Conservation (phyloP, 2,113 vertebrate species). For the Ctenodactylus gundi region DNA sequence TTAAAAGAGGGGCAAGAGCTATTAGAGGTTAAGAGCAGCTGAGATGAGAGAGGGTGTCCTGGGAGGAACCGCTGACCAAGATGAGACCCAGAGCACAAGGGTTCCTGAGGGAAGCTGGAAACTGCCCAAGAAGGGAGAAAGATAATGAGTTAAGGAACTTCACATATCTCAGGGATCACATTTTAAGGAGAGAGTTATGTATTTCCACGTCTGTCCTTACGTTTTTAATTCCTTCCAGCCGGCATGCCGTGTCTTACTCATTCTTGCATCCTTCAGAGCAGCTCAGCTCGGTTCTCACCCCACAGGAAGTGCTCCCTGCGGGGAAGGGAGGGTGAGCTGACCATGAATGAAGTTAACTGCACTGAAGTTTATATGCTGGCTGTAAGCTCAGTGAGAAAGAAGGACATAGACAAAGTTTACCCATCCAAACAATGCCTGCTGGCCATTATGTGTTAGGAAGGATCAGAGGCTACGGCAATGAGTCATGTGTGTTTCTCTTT, state of each 20-base stretch:
- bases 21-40: constrained; percentile 50
- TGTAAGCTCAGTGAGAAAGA: constrained; percentile 14
- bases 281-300: not conserved
- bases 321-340: not conserved
- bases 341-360: not conserved
- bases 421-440: constrained; percentile 1
- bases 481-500: constrained; percentile 50
- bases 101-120: constrained; percentile 49
- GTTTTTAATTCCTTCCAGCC: constrained; percentile 41
- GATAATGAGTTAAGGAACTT: not conserved
- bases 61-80: constrained; percentile 16
- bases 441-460: not conserved
- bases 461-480: constrained; percentile 23
- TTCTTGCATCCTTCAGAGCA: not conserved
- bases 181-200: not conserved
- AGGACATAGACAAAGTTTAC: constrained; percentile 29
- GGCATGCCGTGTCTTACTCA: not conserved
- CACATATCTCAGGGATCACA: constrained; percentile 27
- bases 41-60: not conserved
- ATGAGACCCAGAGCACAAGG: constrained; percentile 12
- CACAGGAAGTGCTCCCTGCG: not conserved
- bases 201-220: not conserved
- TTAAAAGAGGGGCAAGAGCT: constrained; percentile 47
- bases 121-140: constrained; percentile 44
- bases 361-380: not conserved